Evolutionary conservation across 1,140 invertebrate species (phyloP).

Genomic region (Lepidurus arcticus): DNA sequence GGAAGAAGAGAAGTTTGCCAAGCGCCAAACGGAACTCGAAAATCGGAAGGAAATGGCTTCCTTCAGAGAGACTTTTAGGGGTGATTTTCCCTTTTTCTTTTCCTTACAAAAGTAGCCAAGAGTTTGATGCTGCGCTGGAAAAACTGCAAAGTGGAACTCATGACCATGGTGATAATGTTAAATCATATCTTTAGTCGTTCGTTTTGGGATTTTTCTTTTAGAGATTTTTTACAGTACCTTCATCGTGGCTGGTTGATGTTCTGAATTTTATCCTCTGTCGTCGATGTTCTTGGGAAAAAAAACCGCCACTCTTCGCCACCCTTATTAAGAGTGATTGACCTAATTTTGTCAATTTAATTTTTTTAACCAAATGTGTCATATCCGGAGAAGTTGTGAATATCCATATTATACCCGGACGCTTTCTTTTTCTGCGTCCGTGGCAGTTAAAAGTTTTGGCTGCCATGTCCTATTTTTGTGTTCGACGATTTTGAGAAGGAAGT

Average conservation of each 20-base stretch:
- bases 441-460: neutral
- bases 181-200: neutral
- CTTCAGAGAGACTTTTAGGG: neutral
- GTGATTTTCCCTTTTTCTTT: neutral
- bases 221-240: neutral
- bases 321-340: neutral
- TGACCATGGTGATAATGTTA: constrained; percentile 22
- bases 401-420: neutral
- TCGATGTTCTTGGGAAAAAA: constrained; percentile 2
- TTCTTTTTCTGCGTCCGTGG: neutral
- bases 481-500: neutral
- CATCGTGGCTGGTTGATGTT: neutral
- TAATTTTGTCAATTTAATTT: neutral
- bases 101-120: neutral
- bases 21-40: neutral
- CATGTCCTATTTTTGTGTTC: neutral
- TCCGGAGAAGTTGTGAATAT: neutral
- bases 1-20: neutral
- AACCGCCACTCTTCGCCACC: neutral
- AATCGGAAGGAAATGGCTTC: neutral
- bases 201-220: neutral
- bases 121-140: neutral
- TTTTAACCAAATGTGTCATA: neutral
- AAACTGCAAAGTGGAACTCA: constrained; percentile 9
- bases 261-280: neutral